These are phyloP conservation scores for Sesia apiformis DNA, from an alignment of 2,888 invertebrate genomes.

Conservation along the genomic window DNA sequence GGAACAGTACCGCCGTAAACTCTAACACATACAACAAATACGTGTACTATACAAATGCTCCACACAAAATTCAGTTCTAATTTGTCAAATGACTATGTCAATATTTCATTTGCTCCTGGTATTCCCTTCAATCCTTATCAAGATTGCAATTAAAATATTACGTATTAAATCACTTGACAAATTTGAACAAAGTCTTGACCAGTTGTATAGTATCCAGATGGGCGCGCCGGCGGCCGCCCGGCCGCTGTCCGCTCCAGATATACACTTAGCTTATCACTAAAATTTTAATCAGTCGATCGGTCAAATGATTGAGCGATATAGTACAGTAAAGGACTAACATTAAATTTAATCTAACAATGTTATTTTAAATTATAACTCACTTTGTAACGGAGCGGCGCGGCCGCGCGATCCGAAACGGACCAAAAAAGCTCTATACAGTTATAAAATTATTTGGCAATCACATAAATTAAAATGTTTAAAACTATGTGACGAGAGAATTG, in stretches of 20 bases:
- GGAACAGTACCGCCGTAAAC: slow-evolving; percentile 40
- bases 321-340: slow-evolving; percentile 74
- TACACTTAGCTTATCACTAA: slow-evolving; percentile 72
- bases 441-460: slow-evolving; percentile 73
- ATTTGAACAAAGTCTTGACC: no score
- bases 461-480: slow-evolving; percentile 70
- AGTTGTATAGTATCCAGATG: no score
- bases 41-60: background rate
- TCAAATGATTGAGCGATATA: slow-evolving; percentile 74
- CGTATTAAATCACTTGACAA: no score
- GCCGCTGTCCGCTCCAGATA: slow-evolving; percentile 30
- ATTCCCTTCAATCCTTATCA: no score
- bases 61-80: no score
- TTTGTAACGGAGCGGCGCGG: slow-evolving; percentile 46
- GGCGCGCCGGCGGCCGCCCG: slow-evolving; percentile 3
- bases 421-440: slow-evolving; percentile 59
- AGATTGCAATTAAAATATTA: no score
- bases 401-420: slow-evolving; percentile 30
- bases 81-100: no score
- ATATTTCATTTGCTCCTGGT: no score
- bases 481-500: slow-evolving; percentile 72
- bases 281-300: slow-evolving; percentile 76
- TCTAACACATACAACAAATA: slow-evolving; percentile 52
- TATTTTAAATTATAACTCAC: slow-evolving; percentile 73
- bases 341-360: slow-evolving; percentile 75